A percentile compares a stretch with the other conserved stretches of the same genome.
Evolutionary conservation across 92 coral and sea anemone genomes (phyloP).

Genomic region (Palythoa grandiflora): DNA sequence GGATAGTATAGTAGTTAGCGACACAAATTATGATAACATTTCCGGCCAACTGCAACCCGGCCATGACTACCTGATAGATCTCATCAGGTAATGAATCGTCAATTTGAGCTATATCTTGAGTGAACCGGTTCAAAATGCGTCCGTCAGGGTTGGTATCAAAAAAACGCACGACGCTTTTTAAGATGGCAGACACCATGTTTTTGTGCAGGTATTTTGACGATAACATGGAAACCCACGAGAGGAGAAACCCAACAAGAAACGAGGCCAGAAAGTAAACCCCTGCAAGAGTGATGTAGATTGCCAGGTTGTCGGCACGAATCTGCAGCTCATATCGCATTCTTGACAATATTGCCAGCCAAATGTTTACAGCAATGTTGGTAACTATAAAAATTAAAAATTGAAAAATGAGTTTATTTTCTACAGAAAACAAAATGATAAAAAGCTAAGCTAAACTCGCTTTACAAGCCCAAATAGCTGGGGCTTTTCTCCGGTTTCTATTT

Average conservation of each 20-base stretch:
- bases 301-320: neutral
- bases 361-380: constrained; percentile 16
- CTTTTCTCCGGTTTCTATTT: too few species aligned
- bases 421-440: too few species aligned
- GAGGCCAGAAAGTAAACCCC: neutral
- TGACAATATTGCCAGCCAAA: neutral
- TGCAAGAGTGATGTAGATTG: neutral
- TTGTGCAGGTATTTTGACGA: constrained; percentile 14
- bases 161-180: constrained; percentile 4
- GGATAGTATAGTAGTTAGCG: constrained; percentile 6
- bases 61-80: constrained; percentile 13
- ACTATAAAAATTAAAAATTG: neutral
- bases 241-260: neutral
- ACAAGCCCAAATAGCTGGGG: too few species aligned
- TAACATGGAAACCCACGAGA: neutral
- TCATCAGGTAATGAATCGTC: constrained; percentile 29
- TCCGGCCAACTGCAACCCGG: neutral
- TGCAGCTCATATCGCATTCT: neutral
- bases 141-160: constrained; percentile 34
- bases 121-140: constrained; percentile 21
- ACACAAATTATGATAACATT: constrained; percentile 12
- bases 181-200: neutral
- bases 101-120: constrained; percentile 35
- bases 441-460: too few species aligned
- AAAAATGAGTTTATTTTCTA: too few species aligned